These are phyloP conservation scores for Neopipo cinnamomea DNA, from an alignment of 2,113 vertebrate genomes.

Conservation along the genomic window DNA sequence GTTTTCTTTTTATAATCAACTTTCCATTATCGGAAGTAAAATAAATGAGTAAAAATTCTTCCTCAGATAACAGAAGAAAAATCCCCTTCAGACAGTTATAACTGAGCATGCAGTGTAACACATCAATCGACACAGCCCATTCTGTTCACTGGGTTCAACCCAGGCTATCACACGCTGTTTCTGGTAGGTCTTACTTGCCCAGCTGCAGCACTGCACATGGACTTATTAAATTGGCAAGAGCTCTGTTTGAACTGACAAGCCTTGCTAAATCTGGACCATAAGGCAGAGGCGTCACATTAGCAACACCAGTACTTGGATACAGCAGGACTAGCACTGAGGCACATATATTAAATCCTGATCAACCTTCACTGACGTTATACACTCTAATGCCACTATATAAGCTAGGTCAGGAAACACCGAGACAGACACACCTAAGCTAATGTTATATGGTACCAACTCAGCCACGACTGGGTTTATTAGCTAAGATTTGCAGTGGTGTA, in stretches of 20 bases:
- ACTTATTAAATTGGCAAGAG: neutral
- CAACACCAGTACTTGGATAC: neutral
- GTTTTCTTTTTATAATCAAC: neutral
- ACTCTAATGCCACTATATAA: neutral
- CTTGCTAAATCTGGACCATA: neutral
- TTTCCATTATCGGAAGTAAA: neutral
- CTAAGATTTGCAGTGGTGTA: neutral
- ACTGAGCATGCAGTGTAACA: neutral
- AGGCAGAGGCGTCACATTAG: neutral
- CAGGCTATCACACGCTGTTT: neutral
- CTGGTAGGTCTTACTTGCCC: neutral
- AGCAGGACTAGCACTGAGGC: neutral
- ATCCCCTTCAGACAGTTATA: neutral
- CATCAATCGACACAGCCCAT: rapidly evolving
- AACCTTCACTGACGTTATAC: neutral
- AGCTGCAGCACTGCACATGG: neutral
- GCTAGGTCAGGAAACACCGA: neutral
- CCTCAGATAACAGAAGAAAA: neutral
- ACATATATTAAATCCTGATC: neutral
- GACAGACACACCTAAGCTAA: neutral
- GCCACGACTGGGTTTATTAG: neutral
- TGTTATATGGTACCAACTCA: neutral
- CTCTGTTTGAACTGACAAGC: neutral
- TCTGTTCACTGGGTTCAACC: neutral
- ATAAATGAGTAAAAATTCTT: neutral